These are phyloP conservation scores for Sylvia atricapilla DNA, from an alignment of 2,113 vertebrate genomes.

Conservation along the genomic window DNA sequence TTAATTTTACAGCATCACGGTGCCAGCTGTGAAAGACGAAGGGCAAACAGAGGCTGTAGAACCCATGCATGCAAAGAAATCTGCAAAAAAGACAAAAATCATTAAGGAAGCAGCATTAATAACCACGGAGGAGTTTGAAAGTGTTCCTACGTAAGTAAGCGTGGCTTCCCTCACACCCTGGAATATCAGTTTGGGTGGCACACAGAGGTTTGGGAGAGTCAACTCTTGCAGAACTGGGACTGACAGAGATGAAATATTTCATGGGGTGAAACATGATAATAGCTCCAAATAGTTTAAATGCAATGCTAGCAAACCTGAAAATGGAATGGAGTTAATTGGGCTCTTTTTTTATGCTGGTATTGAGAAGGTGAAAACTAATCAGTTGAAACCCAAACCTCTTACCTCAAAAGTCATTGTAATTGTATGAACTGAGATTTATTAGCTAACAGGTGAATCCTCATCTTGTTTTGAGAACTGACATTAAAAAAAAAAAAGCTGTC, in stretches of 20 bases:
- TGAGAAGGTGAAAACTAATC: neutral
- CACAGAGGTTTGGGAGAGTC: neutral
- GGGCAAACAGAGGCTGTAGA: neutral
- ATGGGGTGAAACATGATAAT: neutral
- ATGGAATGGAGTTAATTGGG: neutral
- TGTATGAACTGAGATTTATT: neutral
- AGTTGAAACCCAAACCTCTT: neutral
- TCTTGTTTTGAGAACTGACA: neutral
- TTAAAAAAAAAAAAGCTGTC: neutral
- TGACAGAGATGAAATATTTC: neutral
- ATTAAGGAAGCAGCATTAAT: constrained; percentile 67
- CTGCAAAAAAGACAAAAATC: neutral
- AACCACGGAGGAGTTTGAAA: constrained; percentile 69
- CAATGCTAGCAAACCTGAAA: neutral
- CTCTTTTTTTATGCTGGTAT: neutral
- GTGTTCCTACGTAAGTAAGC: constrained; percentile 71
- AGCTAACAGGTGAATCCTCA: neutral
- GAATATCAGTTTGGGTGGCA: neutral
- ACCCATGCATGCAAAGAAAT: constrained; percentile 1
- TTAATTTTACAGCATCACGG: neutral
- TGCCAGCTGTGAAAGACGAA: neutral
- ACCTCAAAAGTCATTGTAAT: neutral
- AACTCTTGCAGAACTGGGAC: neutral
- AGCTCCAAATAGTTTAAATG: neutral
- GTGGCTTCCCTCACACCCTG: neutral